Evolutionary conservation across 2,888 invertebrate species (phyloP), one percentile per base, ranked within the genome.

Genomic region (Drosophila neotestacea): DNA sequence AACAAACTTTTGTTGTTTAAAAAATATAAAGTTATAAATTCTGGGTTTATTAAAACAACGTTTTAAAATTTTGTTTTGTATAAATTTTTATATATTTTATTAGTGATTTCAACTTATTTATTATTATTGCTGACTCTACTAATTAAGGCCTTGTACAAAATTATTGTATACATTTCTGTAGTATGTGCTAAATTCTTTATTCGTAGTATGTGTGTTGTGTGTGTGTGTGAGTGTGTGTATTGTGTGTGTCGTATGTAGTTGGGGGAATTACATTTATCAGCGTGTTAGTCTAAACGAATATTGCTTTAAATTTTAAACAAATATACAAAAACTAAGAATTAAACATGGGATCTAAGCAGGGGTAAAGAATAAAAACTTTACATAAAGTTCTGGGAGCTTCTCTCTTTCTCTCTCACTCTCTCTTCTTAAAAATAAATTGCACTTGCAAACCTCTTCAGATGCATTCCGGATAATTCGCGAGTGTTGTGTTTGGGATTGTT

Each of bases 81-180:
- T 74, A 74, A 64, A 71, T 79, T 76, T 79, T 11, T 61, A 78
- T 77, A 55, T 76, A 47, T 79, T 83, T 85, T 87, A 85, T 88
- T 88, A 86, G 85, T 85, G 89, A 88, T 88, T 74, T 86, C 70
- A 85, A 85, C 84, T 85, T 85, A 84, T 73, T 72, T 52, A 44
- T 64, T 88, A 85, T 85, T 88, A 86, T 88, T 88, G 84, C 89
- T 85, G 84, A 88, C 89, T 84, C 81, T 88, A 86, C 89, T 86
- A 88, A 79, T 85, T 85, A 85, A 85, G 85, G 85, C 89, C 88
- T 89, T 85, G 85, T 85, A 85, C 88, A 85, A 85, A 89, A 85
- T 85, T 85, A 89, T 85, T 87, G 85, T 56, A 44, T 56, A 51
- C 82, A 80, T 87, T 79, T 79, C 52, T 65, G 75, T 73, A 69